These are phyloP conservation scores for Sebastes goodei DNA, from an alignment of 2,797 vertebrate species.

Conservation along the genomic window DNA sequence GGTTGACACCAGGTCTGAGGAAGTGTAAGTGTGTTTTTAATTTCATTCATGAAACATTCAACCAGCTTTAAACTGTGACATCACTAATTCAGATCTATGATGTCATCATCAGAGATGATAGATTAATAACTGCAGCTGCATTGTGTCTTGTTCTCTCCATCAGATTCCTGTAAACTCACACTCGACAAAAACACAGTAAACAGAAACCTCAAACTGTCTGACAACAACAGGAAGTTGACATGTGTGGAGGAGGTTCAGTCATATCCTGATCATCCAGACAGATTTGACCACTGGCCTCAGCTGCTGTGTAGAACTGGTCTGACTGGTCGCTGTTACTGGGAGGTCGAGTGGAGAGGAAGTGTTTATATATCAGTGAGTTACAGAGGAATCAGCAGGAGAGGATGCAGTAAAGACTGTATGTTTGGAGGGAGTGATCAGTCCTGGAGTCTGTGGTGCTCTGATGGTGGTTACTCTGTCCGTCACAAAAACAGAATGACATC, in stretches of 20 bases:
- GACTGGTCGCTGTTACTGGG: no score
- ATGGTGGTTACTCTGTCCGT: rapidly evolving
- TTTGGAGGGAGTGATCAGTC: rapidly evolving
- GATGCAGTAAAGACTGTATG: rapidly evolving
- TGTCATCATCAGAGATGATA: neutral
- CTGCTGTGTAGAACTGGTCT: no score
- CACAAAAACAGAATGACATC: rapidly evolving
- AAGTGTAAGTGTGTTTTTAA: neutral
- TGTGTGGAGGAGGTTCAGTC: rapidly evolving
- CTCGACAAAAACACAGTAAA: neutral
- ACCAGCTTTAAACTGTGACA: neutral
- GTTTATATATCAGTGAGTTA: no score
- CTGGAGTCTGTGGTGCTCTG: rapidly evolving
- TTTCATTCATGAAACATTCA: neutral
- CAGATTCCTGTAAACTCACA: neutral
- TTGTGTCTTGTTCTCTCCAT: neutral
- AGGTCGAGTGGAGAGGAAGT: rapidly evolving
- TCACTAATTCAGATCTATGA: neutral
- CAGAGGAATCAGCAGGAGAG: no score
- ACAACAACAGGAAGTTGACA: no score
- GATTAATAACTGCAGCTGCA: neutral
- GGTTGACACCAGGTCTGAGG: constrained; percentile 1
- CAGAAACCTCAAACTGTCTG: neutral
- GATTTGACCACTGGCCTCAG: rapidly evolving
- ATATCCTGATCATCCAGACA: no score